Percentiles rank a stretch among this genome's conserved stretches.
phyloP scores from a whole-genome alignment of 2,113 vertebrate species.

The Lepisosteus oculatus region DNA sequence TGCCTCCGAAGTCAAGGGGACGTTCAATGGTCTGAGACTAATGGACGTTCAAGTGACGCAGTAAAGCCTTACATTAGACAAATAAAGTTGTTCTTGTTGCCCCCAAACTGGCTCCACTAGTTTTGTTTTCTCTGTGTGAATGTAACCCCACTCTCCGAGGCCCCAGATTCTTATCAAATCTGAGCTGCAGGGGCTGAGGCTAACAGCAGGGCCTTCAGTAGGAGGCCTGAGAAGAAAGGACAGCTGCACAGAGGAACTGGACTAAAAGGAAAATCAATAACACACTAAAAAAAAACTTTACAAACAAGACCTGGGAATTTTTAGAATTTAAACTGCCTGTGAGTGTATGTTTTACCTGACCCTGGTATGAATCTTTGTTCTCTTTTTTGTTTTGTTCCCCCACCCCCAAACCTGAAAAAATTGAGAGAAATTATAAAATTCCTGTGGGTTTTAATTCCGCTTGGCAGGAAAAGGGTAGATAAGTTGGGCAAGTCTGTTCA shows the following conservation, averaged over 20 bases:
- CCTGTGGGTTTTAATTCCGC: neutral
- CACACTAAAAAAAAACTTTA: neutral
- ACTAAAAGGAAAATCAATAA: neutral
- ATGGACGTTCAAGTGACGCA: neutral
- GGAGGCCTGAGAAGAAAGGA: too few species aligned
- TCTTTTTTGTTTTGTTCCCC: too few species aligned
- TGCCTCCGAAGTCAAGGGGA: too few species aligned
- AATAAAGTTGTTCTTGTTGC: neutral
- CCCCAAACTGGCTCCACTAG: slow-evolving; percentile 1
- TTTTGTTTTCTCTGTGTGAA: neutral
- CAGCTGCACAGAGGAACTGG: too few species aligned
- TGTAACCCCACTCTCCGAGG: neutral
- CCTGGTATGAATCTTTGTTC: too few species aligned
- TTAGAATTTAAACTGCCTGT: too few species aligned
- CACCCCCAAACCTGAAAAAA: neutral
- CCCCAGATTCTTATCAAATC: slow-evolving; percentile 6
- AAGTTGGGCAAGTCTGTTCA: too few species aligned
- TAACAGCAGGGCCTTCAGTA: too few species aligned
- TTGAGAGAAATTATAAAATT: neutral
- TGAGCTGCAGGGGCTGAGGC: neutral
- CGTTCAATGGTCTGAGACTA: too few species aligned
- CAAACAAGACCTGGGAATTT: too few species aligned
- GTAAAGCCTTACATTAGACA: neutral
- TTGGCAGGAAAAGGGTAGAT: neutral
- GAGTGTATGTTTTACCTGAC: too few species aligned